Conservation (phyloP, 2,888 invertebrate species). For the Falcaria lacertinaria region DNA sequence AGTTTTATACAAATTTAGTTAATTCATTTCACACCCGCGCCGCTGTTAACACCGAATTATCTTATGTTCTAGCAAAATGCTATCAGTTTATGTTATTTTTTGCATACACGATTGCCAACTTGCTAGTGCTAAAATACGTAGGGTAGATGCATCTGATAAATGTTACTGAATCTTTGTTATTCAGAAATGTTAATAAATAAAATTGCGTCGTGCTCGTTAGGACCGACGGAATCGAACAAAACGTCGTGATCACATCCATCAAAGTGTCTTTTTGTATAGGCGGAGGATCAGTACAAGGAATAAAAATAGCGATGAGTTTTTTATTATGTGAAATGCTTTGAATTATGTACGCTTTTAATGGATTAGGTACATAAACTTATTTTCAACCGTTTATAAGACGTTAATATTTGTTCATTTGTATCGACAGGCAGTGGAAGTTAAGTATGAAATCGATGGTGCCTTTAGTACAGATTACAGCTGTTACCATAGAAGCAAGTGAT, state of each 20-base stretch:
- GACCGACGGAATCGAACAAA: conserved; percentile 49
- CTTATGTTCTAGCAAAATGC: conserved; percentile 25
- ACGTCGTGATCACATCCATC: conserved; percentile 64
- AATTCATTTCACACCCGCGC: conserved; percentile 37
- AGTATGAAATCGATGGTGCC: no score
- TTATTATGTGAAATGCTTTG: conserved; percentile 50
- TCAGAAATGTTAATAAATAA: conserved; percentile 40
- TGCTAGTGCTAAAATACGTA: conserved; percentile 2
- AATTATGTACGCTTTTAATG: conserved; percentile 41
- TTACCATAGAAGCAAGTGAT: background rate
- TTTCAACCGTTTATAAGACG: conserved; percentile 4
- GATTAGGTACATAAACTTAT: conserved; percentile 34
- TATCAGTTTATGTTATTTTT: conserved; percentile 21
- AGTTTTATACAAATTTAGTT: conserved; percentile 42
- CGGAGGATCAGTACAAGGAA: conserved; percentile 44
- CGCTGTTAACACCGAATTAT: conserved; percentile 40
- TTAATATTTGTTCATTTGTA: no score
- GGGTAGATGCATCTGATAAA: no score
- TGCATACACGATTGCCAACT: conserved; percentile 2
- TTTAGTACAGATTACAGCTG: background rate
- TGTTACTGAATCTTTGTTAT: conserved; percentile 9
- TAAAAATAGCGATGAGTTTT: conserved; percentile 42
- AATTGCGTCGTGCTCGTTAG: conserved; percentile 46
- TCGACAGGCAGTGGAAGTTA: no score
- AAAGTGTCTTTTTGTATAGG: conserved; percentile 64